Evolutionary conservation across 2,888 invertebrate species (phyloP).

Genomic region (Eristalinus aeneus): DNA sequence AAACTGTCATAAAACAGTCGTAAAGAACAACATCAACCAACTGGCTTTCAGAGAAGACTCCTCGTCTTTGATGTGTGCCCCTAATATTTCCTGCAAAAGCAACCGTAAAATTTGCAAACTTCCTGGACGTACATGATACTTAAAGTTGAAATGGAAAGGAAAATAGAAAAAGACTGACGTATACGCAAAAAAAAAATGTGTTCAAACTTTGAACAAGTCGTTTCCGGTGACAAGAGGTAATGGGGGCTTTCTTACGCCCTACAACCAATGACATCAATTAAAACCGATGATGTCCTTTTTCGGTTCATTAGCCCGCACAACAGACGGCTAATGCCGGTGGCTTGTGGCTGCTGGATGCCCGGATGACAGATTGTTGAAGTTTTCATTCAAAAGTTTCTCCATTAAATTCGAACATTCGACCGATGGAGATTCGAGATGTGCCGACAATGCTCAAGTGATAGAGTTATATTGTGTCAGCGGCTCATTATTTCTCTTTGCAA

Average conservation of each 20-base stretch:
- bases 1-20: no score
- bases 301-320: not conserved
- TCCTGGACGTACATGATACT: no score
- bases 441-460: not conserved
- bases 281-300: not conserved
- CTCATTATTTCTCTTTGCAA: not conserved
- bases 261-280: not conserved
- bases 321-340: not conserved
- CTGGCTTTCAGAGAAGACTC: no score
- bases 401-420: not conserved
- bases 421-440: not conserved
- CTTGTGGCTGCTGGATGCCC: not conserved
- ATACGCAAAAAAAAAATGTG: not conserved
- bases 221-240: no score
- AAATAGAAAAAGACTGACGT: not conserved
- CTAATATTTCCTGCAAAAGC: no score
- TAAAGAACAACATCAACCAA: no score
- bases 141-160: no score
- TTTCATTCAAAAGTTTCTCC: constrained; percentile 24
- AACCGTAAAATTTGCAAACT: no score
- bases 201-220: not conserved
- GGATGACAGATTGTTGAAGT: constrained; percentile 27
- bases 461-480: constrained; percentile 9
- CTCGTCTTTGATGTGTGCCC: no score
- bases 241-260: not conserved